These are phyloP conservation scores for Threskiornis aethiopicus DNA, from an alignment of 2,797 vertebrate genomes.

Conservation along the genomic window DNA sequence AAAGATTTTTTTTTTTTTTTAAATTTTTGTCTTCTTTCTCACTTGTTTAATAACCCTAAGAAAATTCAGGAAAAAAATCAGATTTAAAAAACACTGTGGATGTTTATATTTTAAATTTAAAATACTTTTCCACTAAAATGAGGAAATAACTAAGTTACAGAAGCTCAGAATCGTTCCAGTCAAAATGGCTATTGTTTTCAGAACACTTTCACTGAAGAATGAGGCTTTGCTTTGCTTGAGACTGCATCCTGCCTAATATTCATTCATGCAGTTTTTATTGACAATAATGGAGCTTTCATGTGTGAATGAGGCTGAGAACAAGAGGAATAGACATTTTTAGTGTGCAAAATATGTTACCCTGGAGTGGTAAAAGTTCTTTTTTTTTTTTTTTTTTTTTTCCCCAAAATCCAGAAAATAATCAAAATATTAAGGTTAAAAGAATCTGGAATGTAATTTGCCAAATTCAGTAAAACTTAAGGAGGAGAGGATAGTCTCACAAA, in stretches of 20 bases:
- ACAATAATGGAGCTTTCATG: constrained; percentile 13
- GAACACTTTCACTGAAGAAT: constrained; percentile 62
- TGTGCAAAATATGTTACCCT: background rate
- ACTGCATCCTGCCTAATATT: constrained; percentile 47
- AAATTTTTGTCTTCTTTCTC: background rate
- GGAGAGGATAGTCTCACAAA: background rate
- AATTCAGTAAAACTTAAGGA: background rate
- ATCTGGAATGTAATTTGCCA: background rate
- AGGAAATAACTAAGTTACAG: constrained; percentile 26
- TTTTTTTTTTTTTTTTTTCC: background rate
- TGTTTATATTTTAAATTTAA: constrained; percentile 20
- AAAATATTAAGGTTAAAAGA: background rate
- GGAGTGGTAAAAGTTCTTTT: background rate
- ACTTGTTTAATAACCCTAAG: background rate
- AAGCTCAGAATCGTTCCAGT: background rate
- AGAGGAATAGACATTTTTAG: background rate
- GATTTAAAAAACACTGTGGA: background rate
- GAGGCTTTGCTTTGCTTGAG: constrained; percentile 39
- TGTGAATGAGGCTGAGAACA: constrained; percentile 16
- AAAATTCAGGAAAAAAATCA: background rate
- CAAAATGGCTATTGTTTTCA: constrained; percentile 50
- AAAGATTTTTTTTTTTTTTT: background rate
- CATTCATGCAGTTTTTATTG: constrained; percentile 45
- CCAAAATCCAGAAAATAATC: background rate
- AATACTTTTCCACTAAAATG: background rate